These are phyloP conservation scores for Ellobium chinense DNA, from an alignment of 2,888 invertebrate species.

Conservation along the genomic window DNA sequence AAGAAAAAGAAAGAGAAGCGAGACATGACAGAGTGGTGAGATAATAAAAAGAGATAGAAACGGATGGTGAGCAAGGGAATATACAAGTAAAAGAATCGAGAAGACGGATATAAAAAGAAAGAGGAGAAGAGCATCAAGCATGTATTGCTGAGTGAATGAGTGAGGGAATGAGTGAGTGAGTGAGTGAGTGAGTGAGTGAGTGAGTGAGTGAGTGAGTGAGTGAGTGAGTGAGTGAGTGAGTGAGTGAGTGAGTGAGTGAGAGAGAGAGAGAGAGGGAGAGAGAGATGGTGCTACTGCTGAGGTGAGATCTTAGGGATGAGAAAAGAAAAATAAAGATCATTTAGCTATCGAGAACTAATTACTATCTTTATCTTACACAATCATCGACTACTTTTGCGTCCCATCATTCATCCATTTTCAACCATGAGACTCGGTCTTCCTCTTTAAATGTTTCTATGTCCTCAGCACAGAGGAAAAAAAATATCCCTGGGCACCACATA, in stretches of 20 bases:
- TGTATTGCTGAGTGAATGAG: not conserved
- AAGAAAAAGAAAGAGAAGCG: not conserved
- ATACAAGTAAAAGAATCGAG: not conserved
- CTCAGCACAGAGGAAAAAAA: too few relatives aligned
- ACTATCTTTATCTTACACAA: not conserved
- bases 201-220: not conserved
- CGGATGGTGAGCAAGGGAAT: too few relatives aligned
- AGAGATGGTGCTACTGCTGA: too few relatives aligned
- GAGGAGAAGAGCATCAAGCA: not conserved
- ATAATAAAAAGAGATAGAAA: too few relatives aligned
- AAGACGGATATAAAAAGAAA: not conserved
- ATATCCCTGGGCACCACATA: too few relatives aligned
- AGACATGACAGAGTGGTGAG: not conserved
- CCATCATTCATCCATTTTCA: too few relatives aligned
- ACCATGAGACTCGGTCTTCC: too few relatives aligned
- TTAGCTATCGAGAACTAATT: too few relatives aligned
- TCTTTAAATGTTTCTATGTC: too few relatives aligned
- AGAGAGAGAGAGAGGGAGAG: slow-evolving; percentile 17
- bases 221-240: slow-evolving; percentile 2
- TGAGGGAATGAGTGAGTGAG: not conserved
- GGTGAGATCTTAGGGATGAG: too few relatives aligned
- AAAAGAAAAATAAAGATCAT: too few relatives aligned
- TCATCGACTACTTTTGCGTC: too few relatives aligned
- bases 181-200: slow-evolving; percentile 2
- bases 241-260: slow-evolving; percentile 14